A percentile compares a stretch with the other conserved stretches of the same genome.
phyloP scores from a whole-genome alignment of 2,888 invertebrate genomes.

The Mimachlamys varia region DNA sequence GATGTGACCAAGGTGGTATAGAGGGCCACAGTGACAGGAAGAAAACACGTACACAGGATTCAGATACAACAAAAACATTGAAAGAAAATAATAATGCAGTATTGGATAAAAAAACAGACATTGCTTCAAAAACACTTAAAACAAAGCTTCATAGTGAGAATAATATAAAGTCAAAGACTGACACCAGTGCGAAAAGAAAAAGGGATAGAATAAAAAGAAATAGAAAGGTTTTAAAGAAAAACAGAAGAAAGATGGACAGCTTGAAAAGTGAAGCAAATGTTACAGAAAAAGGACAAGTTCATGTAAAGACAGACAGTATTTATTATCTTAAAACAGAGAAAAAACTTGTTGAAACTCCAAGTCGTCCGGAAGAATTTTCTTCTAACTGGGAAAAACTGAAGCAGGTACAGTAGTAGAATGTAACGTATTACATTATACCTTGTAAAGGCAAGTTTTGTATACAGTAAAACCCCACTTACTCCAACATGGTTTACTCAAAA shows the following conservation, averaged over 20 bases:
- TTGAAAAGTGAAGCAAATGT: background rate
- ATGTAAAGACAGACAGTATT: background rate
- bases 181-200: background rate
- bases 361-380: conserved; percentile 58
- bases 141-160: background rate
- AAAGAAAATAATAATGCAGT: background rate
- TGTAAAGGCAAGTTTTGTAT: too few relatives aligned
- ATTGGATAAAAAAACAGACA: background rate
- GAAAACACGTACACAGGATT: background rate
- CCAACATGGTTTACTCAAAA: too few relatives aligned
- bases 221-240: background rate
- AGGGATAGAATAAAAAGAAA: background rate
- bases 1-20: background rate
- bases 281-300: background rate
- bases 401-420: too few relatives aligned
- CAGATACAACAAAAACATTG: background rate
- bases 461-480: too few relatives aligned
- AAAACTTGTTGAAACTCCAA: conserved; percentile 42
- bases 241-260: background rate
- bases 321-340: background rate
- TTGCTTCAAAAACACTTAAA: background rate
- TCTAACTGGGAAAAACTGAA: conserved; percentile 73
- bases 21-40: background rate
- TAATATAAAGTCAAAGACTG: background rate
- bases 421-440: too few relatives aligned